These are phyloP conservation scores for Anolis sagrei DNA, from an alignment of 2,113 vertebrate species.

Conservation along the genomic window DNA sequence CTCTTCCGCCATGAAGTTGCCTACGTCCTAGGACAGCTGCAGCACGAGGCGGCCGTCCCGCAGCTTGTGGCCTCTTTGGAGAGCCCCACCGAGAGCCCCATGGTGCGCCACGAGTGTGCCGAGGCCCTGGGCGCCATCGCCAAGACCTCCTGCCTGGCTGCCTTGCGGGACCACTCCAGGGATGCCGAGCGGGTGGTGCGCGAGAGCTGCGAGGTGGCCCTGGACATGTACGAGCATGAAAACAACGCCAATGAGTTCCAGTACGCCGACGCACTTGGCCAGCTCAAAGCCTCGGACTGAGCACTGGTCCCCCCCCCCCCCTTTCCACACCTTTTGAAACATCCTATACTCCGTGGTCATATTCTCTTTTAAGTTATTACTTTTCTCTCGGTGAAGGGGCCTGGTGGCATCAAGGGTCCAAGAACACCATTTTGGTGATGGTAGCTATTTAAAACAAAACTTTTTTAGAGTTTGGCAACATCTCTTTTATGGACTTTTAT, in stretches of 20 bases:
- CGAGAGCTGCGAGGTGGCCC: constrained; percentile 94
- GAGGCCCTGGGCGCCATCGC: constrained; percentile 95
- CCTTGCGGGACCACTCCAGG: constrained; percentile 74
- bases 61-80: constrained; percentile 78
- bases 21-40: constrained; percentile 94
- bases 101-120: constrained; percentile 95
- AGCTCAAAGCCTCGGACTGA: constrained; percentile 36
- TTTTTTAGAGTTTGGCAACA: too few species aligned
- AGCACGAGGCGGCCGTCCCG: constrained; percentile 85
- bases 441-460: not conserved
- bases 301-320: too few species aligned
- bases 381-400: not conserved
- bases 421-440: not conserved
- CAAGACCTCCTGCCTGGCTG: constrained; percentile 81
- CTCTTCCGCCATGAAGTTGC: constrained; percentile 95
- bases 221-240: constrained; percentile 92
- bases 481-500: too few species aligned
- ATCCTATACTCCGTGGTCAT: too few species aligned
- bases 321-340: too few species aligned
- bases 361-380: not conserved
- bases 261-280: constrained; percentile 85
- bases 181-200: constrained; percentile 90
- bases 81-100: constrained; percentile 80
- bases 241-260: constrained; percentile 82
- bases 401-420: too few species aligned